These are phyloP conservation scores for Mastacembelus armatus DNA, from an alignment of 2,797 vertebrate genomes.

Conservation along the genomic window DNA sequence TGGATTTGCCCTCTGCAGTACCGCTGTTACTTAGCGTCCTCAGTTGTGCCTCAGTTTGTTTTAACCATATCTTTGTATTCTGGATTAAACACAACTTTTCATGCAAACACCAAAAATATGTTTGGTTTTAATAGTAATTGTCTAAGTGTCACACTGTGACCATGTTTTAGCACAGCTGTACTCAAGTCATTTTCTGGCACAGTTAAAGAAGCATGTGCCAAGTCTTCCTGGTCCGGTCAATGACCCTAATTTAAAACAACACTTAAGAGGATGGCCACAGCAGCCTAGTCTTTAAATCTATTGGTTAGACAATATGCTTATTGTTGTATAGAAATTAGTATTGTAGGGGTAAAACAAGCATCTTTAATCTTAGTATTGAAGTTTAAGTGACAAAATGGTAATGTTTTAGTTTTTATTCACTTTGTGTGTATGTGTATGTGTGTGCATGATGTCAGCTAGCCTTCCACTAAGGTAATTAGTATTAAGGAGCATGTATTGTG, in stretches of 20 bases:
- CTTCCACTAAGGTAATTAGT: conserved; percentile 53
- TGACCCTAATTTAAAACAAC: conserved; percentile 52
- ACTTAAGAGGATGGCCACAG: conserved; percentile 40
- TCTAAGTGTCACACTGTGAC: background rate
- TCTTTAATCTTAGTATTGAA: background rate
- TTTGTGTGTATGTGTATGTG: too few relatives aligned
- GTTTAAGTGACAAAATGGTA: conserved; percentile 3
- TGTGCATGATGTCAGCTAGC: too few relatives aligned
- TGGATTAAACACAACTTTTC: background rate
- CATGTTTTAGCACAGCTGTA: conserved; percentile 14
- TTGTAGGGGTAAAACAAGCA: conserved; percentile 18
- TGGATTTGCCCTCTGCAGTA: conserved; percentile 29
- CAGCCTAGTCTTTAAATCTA: conserved; percentile 48
- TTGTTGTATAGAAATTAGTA: conserved; percentile 41
- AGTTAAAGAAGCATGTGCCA: conserved; percentile 41
- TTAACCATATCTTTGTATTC: background rate
- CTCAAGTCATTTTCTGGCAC: conserved; percentile 42
- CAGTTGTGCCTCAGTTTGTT: background rate
- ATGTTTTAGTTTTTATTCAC: too few relatives aligned
- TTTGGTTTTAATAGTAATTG: background rate
- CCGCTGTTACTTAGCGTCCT: conserved; percentile 20
- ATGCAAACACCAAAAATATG: background rate
- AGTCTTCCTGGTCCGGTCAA: conserved; percentile 20
- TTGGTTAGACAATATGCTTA: conserved; percentile 45
- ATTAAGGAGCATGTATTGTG: conserved; percentile 46